These are phyloP conservation scores for Cephus nigrinus DNA, from an alignment of 2,888 invertebrate species.

Conservation along the genomic window DNA sequence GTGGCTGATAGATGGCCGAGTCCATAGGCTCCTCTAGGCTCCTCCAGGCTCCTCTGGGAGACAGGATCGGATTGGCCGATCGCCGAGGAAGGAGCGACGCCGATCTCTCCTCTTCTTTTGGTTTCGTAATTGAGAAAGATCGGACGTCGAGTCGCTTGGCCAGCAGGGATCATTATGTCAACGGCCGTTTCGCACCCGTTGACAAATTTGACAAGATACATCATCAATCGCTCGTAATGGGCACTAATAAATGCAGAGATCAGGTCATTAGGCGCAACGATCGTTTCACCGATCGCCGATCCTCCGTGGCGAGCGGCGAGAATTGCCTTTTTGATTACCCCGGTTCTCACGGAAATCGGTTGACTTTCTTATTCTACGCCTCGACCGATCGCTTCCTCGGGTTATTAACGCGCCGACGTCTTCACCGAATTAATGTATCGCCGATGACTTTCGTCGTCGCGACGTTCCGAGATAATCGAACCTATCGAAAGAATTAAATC, in stretches of 20 bases:
- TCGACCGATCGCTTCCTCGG: not conserved
- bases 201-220: slow-evolving; percentile 64
- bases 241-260: slow-evolving; percentile 63
- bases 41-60: not conserved
- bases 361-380: not conserved
- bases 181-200: slow-evolving; percentile 53
- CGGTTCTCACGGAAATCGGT: slow-evolving; percentile 53
- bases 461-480: not conserved
- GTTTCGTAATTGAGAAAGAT: slow-evolving; percentile 11
- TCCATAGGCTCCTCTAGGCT: not conserved
- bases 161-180: slow-evolving; percentile 18
- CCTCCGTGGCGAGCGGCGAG: slow-evolving; percentile 26
- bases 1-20: not conserved
- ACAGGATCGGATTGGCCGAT: not conserved
- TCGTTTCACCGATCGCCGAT: slow-evolving; percentile 44
- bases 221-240: slow-evolving; percentile 59
- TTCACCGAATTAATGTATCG: not conserved
- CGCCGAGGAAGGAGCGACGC: slow-evolving; percentile 9
- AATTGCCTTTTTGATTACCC: slow-evolving; percentile 60
- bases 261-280: slow-evolving; percentile 56
- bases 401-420: not conserved
- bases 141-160: not conserved
- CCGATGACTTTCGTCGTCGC: not conserved
- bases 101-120: slow-evolving; percentile 16
- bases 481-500: not conserved